A percentile compares a stretch with the other conserved stretches of the same genome.
These are phyloP conservation scores for Troides aeacus DNA, from an alignment of 2,888 invertebrate species.

Conservation along the genomic window DNA sequence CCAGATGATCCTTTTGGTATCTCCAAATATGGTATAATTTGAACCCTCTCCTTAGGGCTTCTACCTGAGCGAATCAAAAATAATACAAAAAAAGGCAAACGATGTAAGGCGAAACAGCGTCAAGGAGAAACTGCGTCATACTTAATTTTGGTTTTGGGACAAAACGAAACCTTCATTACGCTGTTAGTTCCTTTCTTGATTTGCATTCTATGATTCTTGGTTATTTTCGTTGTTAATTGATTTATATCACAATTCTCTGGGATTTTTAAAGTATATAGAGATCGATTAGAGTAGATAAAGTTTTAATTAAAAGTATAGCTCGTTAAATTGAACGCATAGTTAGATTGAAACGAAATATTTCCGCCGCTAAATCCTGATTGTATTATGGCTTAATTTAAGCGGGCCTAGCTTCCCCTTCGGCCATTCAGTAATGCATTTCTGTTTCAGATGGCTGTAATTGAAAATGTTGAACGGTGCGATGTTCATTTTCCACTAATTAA, in stretches of 20 bases:
- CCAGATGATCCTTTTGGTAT: background rate
- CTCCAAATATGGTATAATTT: background rate
- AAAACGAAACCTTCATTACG: background rate
- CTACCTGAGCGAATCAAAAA: conserved; percentile 25
- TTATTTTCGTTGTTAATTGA: background rate
- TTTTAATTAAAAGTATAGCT: background rate
- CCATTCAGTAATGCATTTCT: conserved; percentile 56
- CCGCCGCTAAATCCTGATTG: conserved; percentile 56
- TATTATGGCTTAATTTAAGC: conserved; percentile 55
- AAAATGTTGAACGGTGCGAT: conserved; percentile 72
- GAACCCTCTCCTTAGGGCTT: conserved; percentile 7
- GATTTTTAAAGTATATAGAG: too few relatives aligned
- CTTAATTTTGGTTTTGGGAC: conserved; percentile 5
- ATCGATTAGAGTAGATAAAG: too few relatives aligned
- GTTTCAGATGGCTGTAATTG: conserved; percentile 70
- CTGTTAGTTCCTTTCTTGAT: background rate
- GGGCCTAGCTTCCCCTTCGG: conserved; percentile 58
- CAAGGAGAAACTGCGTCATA: conserved; percentile 10
- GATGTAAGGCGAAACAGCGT: background rate
- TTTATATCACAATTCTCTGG: too few relatives aligned
- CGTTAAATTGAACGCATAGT: background rate
- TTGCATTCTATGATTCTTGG: background rate
- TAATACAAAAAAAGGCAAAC: conserved; percentile 1
- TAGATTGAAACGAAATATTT: conserved; percentile 33
- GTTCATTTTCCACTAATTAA: conserved; percentile 80